Percentiles rank a stretch among this genome's conserved stretches.
phyloP scores from a whole-genome alignment of 2,888 invertebrate species.

The Temnothorax ravouxi region DNA sequence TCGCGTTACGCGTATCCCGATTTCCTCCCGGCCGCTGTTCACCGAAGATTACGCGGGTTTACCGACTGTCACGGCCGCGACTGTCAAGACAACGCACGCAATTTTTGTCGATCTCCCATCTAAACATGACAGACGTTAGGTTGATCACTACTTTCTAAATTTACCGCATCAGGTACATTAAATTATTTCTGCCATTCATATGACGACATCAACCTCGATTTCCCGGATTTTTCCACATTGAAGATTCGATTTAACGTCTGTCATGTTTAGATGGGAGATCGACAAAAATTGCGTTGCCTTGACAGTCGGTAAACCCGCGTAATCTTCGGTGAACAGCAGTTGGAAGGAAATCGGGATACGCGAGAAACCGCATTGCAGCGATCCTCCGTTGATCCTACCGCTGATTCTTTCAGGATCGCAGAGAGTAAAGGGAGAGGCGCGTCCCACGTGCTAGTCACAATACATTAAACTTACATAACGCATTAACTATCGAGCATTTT shows the following conservation, averaged over 20 bases:
- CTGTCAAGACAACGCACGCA: neutral
- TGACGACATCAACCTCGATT: conserved; percentile 8
- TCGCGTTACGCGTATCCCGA: neutral
- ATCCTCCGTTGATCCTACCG: neutral
- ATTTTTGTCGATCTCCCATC: conserved; percentile 17
- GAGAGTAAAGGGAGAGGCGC: neutral
- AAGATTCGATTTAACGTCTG: conserved; percentile 41
- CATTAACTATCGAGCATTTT: conserved; percentile 10
- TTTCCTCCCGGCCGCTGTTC: neutral
- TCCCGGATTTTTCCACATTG: neutral
- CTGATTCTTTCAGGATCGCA: neutral
- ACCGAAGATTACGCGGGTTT: conserved; percentile 17
- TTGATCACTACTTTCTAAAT: neutral
- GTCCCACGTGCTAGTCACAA: neutral
- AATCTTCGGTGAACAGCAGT: too few relatives aligned
- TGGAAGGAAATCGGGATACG: too few relatives aligned
- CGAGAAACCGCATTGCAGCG: too few relatives aligned
- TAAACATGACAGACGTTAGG: conserved; percentile 40
- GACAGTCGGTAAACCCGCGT: too few relatives aligned
- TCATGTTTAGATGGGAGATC: too few relatives aligned
- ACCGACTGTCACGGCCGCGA: neutral
- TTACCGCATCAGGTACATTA: neutral
- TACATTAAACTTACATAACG: conserved; percentile 7
- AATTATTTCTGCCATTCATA: neutral
- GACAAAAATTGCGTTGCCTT: too few relatives aligned